Percentiles rank a stretch among this genome's conserved stretches.
These are phyloP conservation scores for Synergus umbraculus DNA, from an alignment of 2,888 invertebrate genomes.

Conservation along the genomic window DNA sequence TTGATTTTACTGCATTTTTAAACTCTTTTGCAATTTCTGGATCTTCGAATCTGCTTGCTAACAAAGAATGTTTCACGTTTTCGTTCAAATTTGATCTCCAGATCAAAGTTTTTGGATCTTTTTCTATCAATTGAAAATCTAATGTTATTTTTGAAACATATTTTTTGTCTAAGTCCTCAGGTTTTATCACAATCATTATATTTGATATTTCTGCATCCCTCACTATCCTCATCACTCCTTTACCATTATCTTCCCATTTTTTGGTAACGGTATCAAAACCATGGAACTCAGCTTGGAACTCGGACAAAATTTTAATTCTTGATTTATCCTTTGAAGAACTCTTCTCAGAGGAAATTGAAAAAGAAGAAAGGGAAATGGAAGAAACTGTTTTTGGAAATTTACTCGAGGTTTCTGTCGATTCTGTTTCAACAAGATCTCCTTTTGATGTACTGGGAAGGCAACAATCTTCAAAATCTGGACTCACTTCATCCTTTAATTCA, in stretches of 20 bases:
- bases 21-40: not conserved
- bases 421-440: not conserved
- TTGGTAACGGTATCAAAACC: not conserved
- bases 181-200: not conserved
- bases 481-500: not conserved
- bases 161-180: not conserved
- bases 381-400: conserved; percentile 6
- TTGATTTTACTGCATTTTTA: not conserved
- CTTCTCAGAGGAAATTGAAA: not conserved
- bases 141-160: not conserved
- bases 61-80: not conserved
- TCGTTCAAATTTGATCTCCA: conserved; percentile 1
- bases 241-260: not conserved
- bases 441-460: conserved; percentile 9
- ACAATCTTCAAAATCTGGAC: not conserved
- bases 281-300: not conserved
- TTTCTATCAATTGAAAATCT: conserved; percentile 11
- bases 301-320: not conserved
- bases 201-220: not conserved
- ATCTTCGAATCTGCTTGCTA: not conserved
- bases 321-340: not conserved
- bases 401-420: not conserved
- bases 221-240: not conserved
- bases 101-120: not conserved
- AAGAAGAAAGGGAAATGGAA: not conserved